phyloP scores from a whole-genome alignment of 2,888 invertebrate genomes.

The Cheilosia soror region DNA sequence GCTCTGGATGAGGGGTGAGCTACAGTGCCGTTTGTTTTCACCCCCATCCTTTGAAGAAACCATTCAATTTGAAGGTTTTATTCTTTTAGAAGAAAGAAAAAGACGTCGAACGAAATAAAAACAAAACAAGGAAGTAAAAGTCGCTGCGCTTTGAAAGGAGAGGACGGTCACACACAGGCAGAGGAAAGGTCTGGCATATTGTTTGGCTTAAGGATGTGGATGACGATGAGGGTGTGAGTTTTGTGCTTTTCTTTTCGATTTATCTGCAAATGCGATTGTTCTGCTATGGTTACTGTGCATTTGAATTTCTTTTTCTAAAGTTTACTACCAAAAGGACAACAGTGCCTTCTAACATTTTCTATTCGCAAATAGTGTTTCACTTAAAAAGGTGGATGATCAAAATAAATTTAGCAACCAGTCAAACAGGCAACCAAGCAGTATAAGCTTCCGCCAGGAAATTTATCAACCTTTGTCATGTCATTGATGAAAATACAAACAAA shows the following conservation, averaged over 20 bases:
- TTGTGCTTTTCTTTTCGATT: slow-evolving; percentile 57
- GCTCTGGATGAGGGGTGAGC: slow-evolving; percentile 14
- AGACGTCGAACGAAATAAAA: background rate
- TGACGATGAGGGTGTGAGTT: slow-evolving; percentile 37
- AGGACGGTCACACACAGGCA: background rate
- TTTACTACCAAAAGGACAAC: slow-evolving; percentile 29
- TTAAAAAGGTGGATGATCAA: slow-evolving; percentile 18
- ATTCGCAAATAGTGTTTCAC: slow-evolving; percentile 5
- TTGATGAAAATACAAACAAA: slow-evolving; percentile 29
- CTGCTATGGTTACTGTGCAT: slow-evolving; percentile 18
- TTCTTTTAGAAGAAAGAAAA: slow-evolving; percentile 27
- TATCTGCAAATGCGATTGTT: slow-evolving; percentile 56
- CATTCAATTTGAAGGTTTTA: slow-evolving; percentile 66
- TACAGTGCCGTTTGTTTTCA: slow-evolving; percentile 31
- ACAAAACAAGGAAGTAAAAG: slow-evolving; percentile 52
- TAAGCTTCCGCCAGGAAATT: slow-evolving; percentile 38
- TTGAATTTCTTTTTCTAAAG: slow-evolving; percentile 39
- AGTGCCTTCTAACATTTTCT: slow-evolving; percentile 6
- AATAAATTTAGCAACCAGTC: slow-evolving; percentile 42
- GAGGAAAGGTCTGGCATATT: slow-evolving; percentile 41
- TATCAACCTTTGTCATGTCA: slow-evolving; percentile 68
- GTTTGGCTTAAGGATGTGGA: slow-evolving; percentile 32
- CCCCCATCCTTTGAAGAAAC: slow-evolving; percentile 13
- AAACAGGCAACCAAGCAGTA: slow-evolving; percentile 5
- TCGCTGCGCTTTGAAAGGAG: slow-evolving; percentile 32